Evolutionary conservation across 2,797 vertebrate species (phyloP).

Genomic region (Karalla daura): DNA sequence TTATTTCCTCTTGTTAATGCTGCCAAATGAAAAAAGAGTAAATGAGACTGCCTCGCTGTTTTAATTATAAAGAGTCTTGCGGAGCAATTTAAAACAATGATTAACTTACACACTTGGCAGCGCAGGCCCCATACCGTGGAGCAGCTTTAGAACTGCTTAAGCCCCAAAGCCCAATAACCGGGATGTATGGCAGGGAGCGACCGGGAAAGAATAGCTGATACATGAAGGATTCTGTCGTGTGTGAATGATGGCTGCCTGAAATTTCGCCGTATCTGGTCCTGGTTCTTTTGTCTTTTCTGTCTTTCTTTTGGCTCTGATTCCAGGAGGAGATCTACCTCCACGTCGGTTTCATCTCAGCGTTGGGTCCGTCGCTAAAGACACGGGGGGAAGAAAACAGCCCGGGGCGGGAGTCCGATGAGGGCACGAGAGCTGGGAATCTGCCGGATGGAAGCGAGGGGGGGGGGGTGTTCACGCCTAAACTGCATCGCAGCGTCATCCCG

Average conservation of each 20-base stretch:
- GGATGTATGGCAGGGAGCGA: neutral
- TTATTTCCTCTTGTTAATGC: slow-evolving; percentile 28
- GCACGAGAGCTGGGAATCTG: neutral
- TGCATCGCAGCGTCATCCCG: too few relatives aligned
- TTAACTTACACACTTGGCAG: slow-evolving; percentile 54
- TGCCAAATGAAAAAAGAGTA: slow-evolving; percentile 39
- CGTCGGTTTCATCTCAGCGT: too few relatives aligned
- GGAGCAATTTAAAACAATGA: slow-evolving; percentile 47
- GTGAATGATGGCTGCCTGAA: too few relatives aligned
- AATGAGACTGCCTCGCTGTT: slow-evolving; percentile 25
- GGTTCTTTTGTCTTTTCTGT: too few relatives aligned
- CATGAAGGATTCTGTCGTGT: too few relatives aligned
- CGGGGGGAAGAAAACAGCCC: too few relatives aligned
- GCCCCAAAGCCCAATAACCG: slow-evolving; percentile 9
- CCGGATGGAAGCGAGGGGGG: too few relatives aligned
- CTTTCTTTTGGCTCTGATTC: too few relatives aligned
- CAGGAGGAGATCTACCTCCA: too few relatives aligned
- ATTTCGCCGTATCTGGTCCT: too few relatives aligned
- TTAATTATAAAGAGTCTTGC: slow-evolving; percentile 46
- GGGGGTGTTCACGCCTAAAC: too few relatives aligned
- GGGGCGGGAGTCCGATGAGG: too few relatives aligned
- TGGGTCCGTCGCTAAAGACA: neutral
- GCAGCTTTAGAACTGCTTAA: slow-evolving; percentile 29
- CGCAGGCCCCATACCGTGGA: slow-evolving; percentile 11
- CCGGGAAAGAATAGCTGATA: neutral